Evolutionary conservation across 2,113 vertebrate genomes (phyloP).

Genomic region (Scytalopus superciliaris): DNA sequence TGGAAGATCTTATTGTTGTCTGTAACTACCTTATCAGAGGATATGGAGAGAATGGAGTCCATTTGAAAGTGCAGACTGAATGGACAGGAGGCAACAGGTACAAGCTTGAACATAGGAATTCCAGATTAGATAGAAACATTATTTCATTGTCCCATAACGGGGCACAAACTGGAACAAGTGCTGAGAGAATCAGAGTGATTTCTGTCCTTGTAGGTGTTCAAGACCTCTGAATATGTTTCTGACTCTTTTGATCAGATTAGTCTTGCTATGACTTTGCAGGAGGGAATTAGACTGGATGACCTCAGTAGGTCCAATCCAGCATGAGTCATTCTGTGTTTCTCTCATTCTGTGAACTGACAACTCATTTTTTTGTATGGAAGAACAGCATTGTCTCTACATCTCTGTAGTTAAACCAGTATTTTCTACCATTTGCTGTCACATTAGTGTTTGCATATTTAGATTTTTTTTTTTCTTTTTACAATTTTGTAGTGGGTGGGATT

Average conservation of each 20-base stretch:
- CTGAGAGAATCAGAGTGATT: neutral
- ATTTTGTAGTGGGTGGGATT: neutral
- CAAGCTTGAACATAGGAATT: neutral
- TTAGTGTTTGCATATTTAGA: neutral
- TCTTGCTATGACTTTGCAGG: neutral
- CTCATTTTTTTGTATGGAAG: neutral
- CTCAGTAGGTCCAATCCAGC: neutral
- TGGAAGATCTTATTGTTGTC: neutral
- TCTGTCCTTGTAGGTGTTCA: neutral
- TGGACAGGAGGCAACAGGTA: neutral
- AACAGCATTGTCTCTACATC: neutral
- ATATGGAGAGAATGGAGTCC: neutral
- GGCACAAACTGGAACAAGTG: neutral
- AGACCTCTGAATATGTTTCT: neutral
- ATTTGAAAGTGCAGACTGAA: neutral
- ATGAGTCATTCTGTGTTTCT: neutral
- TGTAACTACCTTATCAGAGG: neutral
- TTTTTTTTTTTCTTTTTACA: neutral
- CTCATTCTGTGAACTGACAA: neutral
- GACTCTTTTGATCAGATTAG: neutral
- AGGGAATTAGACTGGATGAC: neutral
- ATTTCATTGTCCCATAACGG: neutral
- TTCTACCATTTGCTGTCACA: neutral
- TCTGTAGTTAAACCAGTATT: neutral
- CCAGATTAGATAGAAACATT: neutral